These are phyloP conservation scores for Ischnus inquisitorius DNA, from an alignment of 2,888 invertebrate species.

Conservation along the genomic window DNA sequence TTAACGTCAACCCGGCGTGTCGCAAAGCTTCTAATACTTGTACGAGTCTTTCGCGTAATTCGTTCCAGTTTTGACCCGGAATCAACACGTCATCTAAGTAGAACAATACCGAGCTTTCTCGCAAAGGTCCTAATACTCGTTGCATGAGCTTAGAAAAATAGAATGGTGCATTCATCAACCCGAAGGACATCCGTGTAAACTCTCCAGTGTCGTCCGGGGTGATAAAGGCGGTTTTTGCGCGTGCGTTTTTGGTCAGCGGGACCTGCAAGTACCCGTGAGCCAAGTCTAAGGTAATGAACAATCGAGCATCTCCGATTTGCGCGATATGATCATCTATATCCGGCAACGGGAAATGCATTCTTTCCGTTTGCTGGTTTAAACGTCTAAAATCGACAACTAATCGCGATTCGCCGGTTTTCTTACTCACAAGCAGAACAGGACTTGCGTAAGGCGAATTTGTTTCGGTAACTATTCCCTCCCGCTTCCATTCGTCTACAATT, in stretches of 20 bases:
- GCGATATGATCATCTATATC: too few relatives aligned
- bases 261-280: too few relatives aligned
- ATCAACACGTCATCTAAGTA: slow-evolving; percentile 48
- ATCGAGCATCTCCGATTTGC: too few relatives aligned
- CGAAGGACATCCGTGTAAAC: slow-evolving; percentile 14
- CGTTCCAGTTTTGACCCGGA: slow-evolving; percentile 62
- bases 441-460: too few relatives aligned
- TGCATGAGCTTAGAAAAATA: slow-evolving; percentile 35
- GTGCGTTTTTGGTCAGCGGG: too few relatives aligned
- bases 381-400: neutral
- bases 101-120: slow-evolving; percentile 23
- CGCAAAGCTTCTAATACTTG: slow-evolving; percentile 69
- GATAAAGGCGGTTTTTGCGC: too few relatives aligned
- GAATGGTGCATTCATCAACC: slow-evolving; percentile 32
- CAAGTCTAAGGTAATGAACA: too few relatives aligned
- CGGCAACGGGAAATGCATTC: too few relatives aligned
- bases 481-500: slow-evolving; percentile 1
- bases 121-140: slow-evolving; percentile 3
- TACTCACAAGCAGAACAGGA: slow-evolving; percentile 60
- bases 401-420: slow-evolving; percentile 38
- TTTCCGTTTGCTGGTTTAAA: neutral
- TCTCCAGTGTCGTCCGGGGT: slow-evolving; percentile 2
- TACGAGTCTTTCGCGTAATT: slow-evolving; percentile 70
- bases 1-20: slow-evolving; percentile 74
- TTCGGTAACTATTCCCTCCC: too few relatives aligned